Evolutionary conservation across 2,113 vertebrate genomes (phyloP), one percentile per base, ranked within the genome.

Genomic region (Haemorhous mexicanus): DNA sequence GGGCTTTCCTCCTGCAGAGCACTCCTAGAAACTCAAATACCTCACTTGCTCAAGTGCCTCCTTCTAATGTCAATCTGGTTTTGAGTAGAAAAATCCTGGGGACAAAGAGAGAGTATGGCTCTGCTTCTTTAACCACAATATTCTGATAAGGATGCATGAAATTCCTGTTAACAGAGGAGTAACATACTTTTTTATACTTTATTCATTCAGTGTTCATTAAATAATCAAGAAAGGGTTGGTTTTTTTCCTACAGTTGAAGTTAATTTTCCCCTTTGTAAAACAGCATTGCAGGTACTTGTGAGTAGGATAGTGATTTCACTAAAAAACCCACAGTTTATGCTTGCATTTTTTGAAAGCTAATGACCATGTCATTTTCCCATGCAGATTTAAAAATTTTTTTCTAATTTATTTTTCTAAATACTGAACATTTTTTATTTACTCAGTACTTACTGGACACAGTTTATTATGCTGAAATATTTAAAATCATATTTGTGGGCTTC

Each of bases 61-160:
- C 58, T 82, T 50, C 62, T 53, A 15, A 49, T 17, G 26, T 73
- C 58, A 41, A 26, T 82, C 91, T 93, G 81, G n/a, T 87, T 95
- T 79, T 80, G 26, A 84, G 58, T 30, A 91, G 33, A 87, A 79
- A 81, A 90, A 37, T 69, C 81, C 55, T 77, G 41, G 26, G 67
- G 74, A 80, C 37, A 91, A 94, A 77, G 33, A 93, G 39, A 75
- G 33, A 74, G 19, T 69, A 69, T 33, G n/a, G 67, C 14, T 89
- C 30, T 87, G 24, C 11, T 43, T 58, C 64, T 76, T 88, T 67
- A 88, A 92, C 39, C 73, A 63, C 59, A 80, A 7, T 75, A 73
- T 93, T 91, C 93, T 94, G 91, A 89, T 87, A 91, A 91, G 81
- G 16, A 46, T 82, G 35, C 50, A 91, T 80, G 62, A 89, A 79